These are phyloP conservation scores for Serripes groenlandicus DNA, from an alignment of 2,888 invertebrate genomes.

Conservation along the genomic window DNA sequence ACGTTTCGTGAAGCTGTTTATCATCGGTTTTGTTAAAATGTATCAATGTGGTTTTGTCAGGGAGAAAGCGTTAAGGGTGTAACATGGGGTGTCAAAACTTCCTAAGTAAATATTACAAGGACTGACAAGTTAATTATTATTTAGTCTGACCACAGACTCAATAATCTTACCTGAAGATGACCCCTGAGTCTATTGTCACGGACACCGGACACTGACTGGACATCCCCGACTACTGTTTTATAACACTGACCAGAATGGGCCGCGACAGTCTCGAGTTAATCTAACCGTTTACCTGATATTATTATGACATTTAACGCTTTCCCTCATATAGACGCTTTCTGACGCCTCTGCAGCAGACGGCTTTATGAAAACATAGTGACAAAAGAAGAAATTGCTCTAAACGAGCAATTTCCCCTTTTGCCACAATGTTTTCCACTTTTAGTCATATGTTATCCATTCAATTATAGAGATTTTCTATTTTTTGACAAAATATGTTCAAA, in stretches of 20 bases:
- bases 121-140: conserved; percentile 63
- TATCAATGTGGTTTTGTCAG: too few relatives aligned
- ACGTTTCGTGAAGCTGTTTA: too few relatives aligned
- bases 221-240: too few relatives aligned
- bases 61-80: too few relatives aligned
- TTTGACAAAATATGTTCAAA: too few relatives aligned
- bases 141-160: conserved; percentile 32
- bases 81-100: conserved; percentile 41
- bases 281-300: not conserved
- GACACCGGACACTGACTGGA: conserved; percentile 12
- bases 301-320: not conserved
- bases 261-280: too few relatives aligned
- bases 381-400: not conserved
- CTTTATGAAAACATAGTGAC: not conserved
- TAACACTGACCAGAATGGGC: too few relatives aligned
- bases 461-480: too few relatives aligned
- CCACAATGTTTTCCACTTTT: not conserved
- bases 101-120: conserved; percentile 57
- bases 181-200: conserved; percentile 9
- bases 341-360: not conserved
- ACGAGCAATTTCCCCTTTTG: not conserved
- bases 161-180: conserved; percentile 16
- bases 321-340: not conserved
- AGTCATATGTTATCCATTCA: too few relatives aligned
- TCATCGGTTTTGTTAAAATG: too few relatives aligned